phyloP scores from a whole-genome alignment of 2,888 invertebrate genomes.

The Teleiodes luculella region DNA sequence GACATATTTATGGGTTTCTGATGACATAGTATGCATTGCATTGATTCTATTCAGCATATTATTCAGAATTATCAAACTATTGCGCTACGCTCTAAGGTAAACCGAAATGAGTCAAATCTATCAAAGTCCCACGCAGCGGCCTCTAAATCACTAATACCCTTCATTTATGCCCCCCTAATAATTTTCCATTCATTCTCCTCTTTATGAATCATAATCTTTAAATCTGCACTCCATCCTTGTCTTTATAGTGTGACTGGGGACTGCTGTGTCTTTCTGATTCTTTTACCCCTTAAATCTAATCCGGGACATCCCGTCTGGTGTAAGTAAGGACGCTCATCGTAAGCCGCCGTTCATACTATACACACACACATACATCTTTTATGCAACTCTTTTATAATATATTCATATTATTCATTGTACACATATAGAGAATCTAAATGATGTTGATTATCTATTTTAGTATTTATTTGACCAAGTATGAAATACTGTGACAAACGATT shows the following conservation, averaged over 20 bases:
- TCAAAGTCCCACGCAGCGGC: slow-evolving; percentile 37
- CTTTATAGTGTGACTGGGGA: slow-evolving; percentile 39
- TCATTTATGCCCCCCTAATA: slow-evolving; percentile 67
- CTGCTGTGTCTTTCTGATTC: slow-evolving; percentile 58
- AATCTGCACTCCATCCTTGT: slow-evolving; percentile 66
- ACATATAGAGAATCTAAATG: too few relatives aligned
- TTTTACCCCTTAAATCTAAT: slow-evolving; percentile 78
- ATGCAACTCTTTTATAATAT: too few relatives aligned
- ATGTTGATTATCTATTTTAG: too few relatives aligned
- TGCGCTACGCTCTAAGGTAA: slow-evolving; percentile 32
- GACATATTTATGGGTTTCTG: too few relatives aligned
- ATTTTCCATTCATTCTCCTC: slow-evolving; percentile 75
- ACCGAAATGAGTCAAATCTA: slow-evolving; percentile 38
- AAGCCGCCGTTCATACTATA: slow-evolving; percentile 37
- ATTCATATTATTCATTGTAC: too few relatives aligned
- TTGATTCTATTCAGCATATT: not conserved
- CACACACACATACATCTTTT: not conserved
- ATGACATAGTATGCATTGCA: too few relatives aligned
- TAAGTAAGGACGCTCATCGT: slow-evolving; percentile 49
- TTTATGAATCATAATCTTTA: slow-evolving; percentile 78
- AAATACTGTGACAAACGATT: too few relatives aligned
- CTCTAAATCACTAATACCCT: slow-evolving; percentile 40
- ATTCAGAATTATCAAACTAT: slow-evolving; percentile 23
- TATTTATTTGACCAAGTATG: too few relatives aligned
- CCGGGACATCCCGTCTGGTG: slow-evolving; percentile 71